Evolutionary conservation across 2,113 vertebrate genomes (phyloP).

Genomic region (Anolis sagrei): DNA sequence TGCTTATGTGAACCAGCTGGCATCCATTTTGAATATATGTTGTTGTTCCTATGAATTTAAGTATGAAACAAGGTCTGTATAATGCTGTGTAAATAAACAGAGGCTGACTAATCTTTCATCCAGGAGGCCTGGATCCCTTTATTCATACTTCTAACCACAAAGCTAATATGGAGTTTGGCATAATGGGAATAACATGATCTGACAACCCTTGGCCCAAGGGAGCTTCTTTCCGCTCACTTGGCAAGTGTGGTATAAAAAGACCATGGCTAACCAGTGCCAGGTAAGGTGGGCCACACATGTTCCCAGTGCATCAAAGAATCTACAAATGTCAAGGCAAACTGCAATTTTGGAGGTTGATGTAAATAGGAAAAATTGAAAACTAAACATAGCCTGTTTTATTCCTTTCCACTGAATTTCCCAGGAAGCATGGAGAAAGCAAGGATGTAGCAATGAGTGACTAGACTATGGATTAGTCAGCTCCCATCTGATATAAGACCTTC

Average conservation of each 20-base stretch:
- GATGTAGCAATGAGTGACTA: neutral
- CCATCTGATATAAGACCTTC: no score
- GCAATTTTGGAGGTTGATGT: neutral
- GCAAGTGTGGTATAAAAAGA: slow-evolving; percentile 22
- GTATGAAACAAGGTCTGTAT: slow-evolving; percentile 66
- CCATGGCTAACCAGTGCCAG: neutral
- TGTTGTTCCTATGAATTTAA: slow-evolving; percentile 59
- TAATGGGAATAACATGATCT: slow-evolving; percentile 62
- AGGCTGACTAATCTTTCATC: slow-evolving; percentile 48
- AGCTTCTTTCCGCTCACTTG: slow-evolving; percentile 32
- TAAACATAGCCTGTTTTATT: neutral
- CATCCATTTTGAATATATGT: slow-evolving; percentile 56
- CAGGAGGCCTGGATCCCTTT: slow-evolving; percentile 62
- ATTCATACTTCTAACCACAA: slow-evolving; percentile 58
- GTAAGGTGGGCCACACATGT: slow-evolving; percentile 13
- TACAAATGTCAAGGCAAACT: neutral
- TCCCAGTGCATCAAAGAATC: neutral
- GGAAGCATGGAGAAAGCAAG: neutral
- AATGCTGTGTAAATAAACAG: slow-evolving; percentile 68
- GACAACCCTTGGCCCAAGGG: slow-evolving; percentile 36
- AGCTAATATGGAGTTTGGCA: slow-evolving; percentile 54
- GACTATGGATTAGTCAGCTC: neutral
- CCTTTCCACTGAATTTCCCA: neutral
- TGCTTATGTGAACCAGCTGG: slow-evolving; percentile 62
- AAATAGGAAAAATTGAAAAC: neutral